Evolutionary conservation across 2,113 vertebrate species (phyloP).

Genomic region (Arizona elegans): DNA sequence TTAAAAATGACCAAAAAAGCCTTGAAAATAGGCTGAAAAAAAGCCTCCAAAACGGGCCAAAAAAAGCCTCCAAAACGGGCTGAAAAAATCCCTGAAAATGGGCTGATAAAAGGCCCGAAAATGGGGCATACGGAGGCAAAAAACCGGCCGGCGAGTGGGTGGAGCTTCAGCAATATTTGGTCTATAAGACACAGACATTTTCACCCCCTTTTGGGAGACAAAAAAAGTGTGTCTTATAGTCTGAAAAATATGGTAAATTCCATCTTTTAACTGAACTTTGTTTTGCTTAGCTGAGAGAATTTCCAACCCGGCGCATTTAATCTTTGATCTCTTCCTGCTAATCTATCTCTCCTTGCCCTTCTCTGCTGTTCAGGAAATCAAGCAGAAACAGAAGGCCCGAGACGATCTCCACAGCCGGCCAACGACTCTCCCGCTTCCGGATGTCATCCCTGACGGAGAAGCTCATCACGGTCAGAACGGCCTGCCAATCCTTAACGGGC

Average conservation of each 20-base stretch:
- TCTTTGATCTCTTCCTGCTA: neutral
- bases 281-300: neutral
- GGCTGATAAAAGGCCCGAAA: no score
- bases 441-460: conserved; percentile 90
- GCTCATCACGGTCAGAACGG: conserved; percentile 84
- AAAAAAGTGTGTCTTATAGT: no score
- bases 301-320: accelerated
- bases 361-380: conserved; percentile 80
- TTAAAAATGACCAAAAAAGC: no score
- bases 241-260: neutral
- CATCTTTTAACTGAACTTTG: neutral
- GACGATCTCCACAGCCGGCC: conserved; percentile 83
- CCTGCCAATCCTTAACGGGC: conserved; percentile 79
- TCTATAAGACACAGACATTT: no score
- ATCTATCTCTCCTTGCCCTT: neutral
- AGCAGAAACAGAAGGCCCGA: conserved; percentile 90
- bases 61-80: no score
- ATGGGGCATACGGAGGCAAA: no score
- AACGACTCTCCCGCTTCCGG: conserved; percentile 87
- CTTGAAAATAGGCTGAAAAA: no score
- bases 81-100: no score
- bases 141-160: no score
- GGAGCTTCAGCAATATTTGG: no score
- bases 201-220: no score
- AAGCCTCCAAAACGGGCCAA: no score